A percentile compares a stretch with the other conserved stretches of the same genome.
These are phyloP conservation scores for Tauraco hartlaubi DNA, from an alignment of 2,797 vertebrate genomes.

Conservation along the genomic window DNA sequence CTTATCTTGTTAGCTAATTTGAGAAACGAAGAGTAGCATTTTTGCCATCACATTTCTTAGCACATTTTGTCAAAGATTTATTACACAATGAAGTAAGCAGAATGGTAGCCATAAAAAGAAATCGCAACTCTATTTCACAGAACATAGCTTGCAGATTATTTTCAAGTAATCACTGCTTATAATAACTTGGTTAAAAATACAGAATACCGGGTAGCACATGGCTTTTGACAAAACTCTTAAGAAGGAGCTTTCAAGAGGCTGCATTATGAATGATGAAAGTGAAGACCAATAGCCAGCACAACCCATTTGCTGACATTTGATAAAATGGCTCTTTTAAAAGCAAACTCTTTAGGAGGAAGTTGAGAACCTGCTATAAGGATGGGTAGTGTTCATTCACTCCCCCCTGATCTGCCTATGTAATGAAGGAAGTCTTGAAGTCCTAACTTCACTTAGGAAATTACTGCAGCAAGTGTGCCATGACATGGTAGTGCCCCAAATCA, in stretches of 20 bases:
- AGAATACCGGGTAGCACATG: neutral
- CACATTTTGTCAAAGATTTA: slow-evolving; percentile 1
- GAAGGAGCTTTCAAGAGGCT: neutral
- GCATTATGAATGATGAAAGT: neutral
- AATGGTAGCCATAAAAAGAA: neutral
- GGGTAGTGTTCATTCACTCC: neutral
- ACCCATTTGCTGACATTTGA: neutral
- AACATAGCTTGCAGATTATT: neutral
- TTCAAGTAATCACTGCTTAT: neutral
- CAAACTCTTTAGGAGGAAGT: neutral
- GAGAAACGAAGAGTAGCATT: neutral
- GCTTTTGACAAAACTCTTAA: neutral
- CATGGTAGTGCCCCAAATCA: neutral
- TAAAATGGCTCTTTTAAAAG: neutral
- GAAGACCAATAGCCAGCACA: neutral
- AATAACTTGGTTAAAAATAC: neutral
- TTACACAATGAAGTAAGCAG: neutral
- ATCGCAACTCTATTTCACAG: neutral
- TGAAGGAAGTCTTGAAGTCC: neutral
- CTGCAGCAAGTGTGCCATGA: neutral
- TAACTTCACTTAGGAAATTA: neutral
- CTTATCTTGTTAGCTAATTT: neutral
- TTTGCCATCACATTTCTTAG: neutral
- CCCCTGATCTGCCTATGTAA: neutral
- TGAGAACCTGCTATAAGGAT: neutral